Percentiles rank a stretch among this genome's conserved stretches.
phyloP scores from a whole-genome alignment of 1,140 invertebrate genomes.

The Brachionus rotundiformis region DNA sequence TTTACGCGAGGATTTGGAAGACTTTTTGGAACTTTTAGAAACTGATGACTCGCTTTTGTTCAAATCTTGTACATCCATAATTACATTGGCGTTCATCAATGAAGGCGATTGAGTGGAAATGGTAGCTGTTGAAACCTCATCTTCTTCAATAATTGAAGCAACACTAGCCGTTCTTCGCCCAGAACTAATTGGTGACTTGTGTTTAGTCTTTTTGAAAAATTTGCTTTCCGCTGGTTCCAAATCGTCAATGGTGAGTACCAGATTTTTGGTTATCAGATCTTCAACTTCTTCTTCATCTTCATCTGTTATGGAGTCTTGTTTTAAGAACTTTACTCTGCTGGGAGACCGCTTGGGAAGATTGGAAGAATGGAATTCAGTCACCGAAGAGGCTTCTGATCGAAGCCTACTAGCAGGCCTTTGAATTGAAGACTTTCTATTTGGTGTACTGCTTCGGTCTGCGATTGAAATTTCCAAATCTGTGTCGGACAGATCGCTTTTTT shows the following conservation, averaged over 20 bases:
- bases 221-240: conserved; percentile 1
- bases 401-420: background rate
- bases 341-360: conserved; percentile 40
- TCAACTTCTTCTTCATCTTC: conserved; percentile 27
- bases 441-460: conserved; percentile 19
- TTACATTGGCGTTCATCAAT: conserved; percentile 40
- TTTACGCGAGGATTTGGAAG: conserved; percentile 32
- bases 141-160: conserved; percentile 38
- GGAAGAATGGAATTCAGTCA: background rate
- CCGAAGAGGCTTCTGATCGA: background rate
- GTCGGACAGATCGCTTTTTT: background rate
- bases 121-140: conserved; percentile 4
- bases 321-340: conserved; percentile 37
- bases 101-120: conserved; percentile 33
- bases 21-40: conserved; percentile 19
- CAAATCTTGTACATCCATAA: conserved; percentile 16
- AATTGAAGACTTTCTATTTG: conserved; percentile 9
- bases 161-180: conserved; percentile 1
- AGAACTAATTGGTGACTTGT: conserved; percentile 11
- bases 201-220: conserved; percentile 13
- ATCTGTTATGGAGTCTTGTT: conserved; percentile 28
- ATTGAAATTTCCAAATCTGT: conserved; percentile 29
- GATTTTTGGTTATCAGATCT: conserved; percentile 4
- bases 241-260: conserved; percentile 16
- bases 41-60: conserved; percentile 35